phyloP scores from a whole-genome alignment of 2,888 invertebrate species.

The Orchesellides sinensis region DNA sequence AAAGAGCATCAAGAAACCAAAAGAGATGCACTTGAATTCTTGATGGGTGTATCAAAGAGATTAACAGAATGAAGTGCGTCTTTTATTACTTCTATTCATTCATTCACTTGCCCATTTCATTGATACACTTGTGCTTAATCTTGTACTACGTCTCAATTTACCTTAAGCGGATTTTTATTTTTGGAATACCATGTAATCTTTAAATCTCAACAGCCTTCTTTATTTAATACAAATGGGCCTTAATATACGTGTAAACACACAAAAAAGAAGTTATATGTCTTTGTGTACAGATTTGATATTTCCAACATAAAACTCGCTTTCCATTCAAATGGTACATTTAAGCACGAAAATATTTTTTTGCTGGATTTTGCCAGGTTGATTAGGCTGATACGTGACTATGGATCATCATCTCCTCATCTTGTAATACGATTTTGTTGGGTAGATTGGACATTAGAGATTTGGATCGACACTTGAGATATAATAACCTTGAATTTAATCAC shows the following conservation, averaged over 20 bases:
- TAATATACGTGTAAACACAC: no score
- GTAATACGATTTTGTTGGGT: constrained; percentile 35
- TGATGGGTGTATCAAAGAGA: no score
- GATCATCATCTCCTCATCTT: constrained; percentile 5
- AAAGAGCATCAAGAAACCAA: no score
- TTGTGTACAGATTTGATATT: no score
- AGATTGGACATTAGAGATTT: constrained; percentile 42
- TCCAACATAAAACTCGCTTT: neutral
- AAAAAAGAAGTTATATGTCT: no score
- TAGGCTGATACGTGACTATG: constrained; percentile 26
- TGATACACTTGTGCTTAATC: constrained; percentile 49
- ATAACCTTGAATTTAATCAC: constrained; percentile 51
- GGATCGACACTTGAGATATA: constrained; percentile 28
- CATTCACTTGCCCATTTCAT: constrained; percentile 9
- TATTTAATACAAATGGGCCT: neutral
- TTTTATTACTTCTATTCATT: constrained; percentile 5
- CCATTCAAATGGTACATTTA: constrained; percentile 8
- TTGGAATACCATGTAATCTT: constrained; percentile 18
- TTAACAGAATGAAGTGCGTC: constrained; percentile 27
- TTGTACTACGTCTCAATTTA: constrained; percentile 52
- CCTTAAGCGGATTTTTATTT: constrained; percentile 60
- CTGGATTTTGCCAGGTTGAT: constrained; percentile 44
- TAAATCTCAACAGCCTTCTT: neutral
- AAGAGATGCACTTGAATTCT: no score
- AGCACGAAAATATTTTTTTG: constrained; percentile 43